Evolutionary conservation across 2,888 invertebrate species (phyloP).

Genomic region (Campoplex nolae): DNA sequence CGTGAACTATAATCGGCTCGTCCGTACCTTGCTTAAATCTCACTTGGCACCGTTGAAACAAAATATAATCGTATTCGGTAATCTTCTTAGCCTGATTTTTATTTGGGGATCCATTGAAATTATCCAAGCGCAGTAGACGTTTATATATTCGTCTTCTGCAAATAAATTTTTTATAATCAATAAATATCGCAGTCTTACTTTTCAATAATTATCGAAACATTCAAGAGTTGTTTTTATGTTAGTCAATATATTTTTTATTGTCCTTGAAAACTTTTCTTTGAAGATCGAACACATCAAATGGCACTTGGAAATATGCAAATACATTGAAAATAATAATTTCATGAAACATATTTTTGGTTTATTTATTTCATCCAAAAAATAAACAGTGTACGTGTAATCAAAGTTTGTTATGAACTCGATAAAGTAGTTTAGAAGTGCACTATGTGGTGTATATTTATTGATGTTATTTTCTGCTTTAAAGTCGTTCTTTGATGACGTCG

Average conservation of each 20-base stretch:
- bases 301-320: background rate
- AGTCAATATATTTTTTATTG: background rate
- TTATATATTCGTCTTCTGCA: background rate
- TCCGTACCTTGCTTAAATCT: slow-evolving; percentile 33
- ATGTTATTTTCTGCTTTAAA: background rate
- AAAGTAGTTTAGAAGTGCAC: background rate
- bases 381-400: background rate
- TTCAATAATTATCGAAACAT: background rate
- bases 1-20: slow-evolving; percentile 19
- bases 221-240: background rate
- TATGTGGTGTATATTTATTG: background rate
- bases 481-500: background rate
- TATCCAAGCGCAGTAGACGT: background rate
- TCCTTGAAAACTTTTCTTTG: background rate
- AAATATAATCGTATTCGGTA: slow-evolving; percentile 25
- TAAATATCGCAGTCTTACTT: background rate
- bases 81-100: background rate
- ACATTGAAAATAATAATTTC: background rate
- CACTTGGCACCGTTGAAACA: slow-evolving; percentile 41
- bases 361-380: too few species aligned
- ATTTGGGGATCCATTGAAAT: background rate
- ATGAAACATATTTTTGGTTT: background rate
- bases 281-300: background rate
- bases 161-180: background rate
- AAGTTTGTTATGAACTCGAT: background rate